These are phyloP conservation scores for Neosalanx taihuensis DNA, from an alignment of 2,797 vertebrate species.

Conservation along the genomic window DNA sequence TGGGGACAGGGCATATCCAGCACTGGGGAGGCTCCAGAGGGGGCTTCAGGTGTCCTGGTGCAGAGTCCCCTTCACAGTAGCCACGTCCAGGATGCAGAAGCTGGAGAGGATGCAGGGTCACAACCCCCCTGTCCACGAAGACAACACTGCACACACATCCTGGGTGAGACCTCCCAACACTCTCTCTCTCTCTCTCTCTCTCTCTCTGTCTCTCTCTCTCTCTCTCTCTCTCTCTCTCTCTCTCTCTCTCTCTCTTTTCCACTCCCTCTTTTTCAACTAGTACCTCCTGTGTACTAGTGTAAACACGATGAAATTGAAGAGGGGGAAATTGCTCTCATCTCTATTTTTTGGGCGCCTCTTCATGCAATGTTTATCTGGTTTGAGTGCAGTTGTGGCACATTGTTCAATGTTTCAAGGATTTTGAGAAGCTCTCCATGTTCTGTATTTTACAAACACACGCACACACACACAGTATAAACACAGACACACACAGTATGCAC, in stretches of 20 bases:
- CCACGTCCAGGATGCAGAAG: conserved; percentile 22
- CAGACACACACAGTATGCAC: no score
- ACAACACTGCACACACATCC: conserved; percentile 39
- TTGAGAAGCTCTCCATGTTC: no score
- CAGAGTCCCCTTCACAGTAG: neutral
- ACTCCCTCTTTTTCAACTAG: conserved; percentile 4
- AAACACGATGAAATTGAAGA: no score
- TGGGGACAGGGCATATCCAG: neutral
- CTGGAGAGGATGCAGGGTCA: conserved; percentile 35
- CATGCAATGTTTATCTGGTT: no score
- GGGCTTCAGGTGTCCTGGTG: neutral
- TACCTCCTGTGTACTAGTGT: no score
- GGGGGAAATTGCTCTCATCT: no score
- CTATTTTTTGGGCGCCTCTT: no score
- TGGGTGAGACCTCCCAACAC: conserved; percentile 53
- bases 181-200: conserved; percentile 39
- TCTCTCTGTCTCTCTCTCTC: conserved; percentile 2
- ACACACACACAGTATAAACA: no score
- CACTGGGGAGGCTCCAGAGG: neutral
- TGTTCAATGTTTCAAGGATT: no score
- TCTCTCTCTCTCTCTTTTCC: neutral
- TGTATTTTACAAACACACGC: no score
- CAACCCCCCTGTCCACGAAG: conserved; percentile 35
- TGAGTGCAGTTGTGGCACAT: no score
- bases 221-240: conserved; percentile 5